phyloP scores from a whole-genome alignment of 2,888 invertebrate genomes.

The Cerastoderma edule region DNA sequence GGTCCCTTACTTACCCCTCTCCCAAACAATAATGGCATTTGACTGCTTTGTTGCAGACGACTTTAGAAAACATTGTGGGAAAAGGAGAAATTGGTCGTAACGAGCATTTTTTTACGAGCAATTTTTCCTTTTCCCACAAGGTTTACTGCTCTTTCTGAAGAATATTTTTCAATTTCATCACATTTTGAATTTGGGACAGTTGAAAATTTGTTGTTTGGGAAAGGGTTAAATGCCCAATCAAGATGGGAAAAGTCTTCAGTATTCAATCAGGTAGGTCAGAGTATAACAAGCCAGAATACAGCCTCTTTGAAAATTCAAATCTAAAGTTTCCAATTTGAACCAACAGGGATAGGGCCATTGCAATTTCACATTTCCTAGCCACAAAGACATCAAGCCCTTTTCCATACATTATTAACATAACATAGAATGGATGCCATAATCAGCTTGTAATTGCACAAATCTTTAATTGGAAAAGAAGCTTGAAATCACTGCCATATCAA shows the following conservation, averaged over 20 bases:
- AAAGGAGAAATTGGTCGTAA: conserved; percentile 5
- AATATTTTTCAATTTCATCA: not conserved
- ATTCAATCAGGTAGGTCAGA: too few species aligned
- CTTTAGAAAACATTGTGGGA: not conserved
- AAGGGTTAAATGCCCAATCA: not conserved
- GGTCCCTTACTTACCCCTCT: not conserved
- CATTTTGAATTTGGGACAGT: not conserved
- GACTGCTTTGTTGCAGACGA: not conserved
- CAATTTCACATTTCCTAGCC: not conserved
- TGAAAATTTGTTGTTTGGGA: not conserved
- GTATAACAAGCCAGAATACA: too few species aligned
- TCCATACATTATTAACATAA: not conserved
- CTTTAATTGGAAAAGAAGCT: too few species aligned
- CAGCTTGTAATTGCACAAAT: too few species aligned
- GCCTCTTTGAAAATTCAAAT: not conserved
- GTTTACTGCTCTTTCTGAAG: not conserved
- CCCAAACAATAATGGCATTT: not conserved
- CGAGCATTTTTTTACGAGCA: too few species aligned
- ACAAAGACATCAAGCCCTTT: not conserved
- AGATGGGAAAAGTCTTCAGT: not conserved
- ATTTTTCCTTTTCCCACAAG: conserved; percentile 3
- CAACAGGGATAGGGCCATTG: not conserved
- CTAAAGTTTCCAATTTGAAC: not conserved
- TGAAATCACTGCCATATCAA: too few species aligned
- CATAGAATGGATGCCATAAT: too few species aligned